Evolutionary conservation across 2,113 vertebrate species (phyloP), one percentile per base, ranked within the genome.

Genomic region (Sinosuthora webbiana): DNA sequence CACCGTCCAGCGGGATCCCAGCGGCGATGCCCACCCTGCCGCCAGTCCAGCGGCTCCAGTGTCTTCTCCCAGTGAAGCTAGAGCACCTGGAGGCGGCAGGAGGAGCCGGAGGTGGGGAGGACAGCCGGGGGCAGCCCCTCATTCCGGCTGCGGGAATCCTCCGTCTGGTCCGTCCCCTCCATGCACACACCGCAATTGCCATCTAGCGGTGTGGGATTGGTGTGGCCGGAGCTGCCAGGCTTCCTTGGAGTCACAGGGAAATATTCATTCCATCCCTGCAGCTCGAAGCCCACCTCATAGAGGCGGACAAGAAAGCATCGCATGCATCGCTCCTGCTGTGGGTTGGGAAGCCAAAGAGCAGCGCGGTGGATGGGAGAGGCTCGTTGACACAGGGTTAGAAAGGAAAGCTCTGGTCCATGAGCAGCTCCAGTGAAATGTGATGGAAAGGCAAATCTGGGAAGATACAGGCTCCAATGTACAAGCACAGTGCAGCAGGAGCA

Each of bases 111-210:
- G 75, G n/a, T 68, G 73, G 33, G 77, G 42, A 42, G 77, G 71
- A 82, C 73, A 76, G 84, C 83, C 25, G 52, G 53, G 71, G 77
- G 86, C 95, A 83, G 90, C 93, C 92, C 93, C 85, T 89, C 90
- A 71, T 85, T 83, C 83, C 12, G 35, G 81, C 89, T 28, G 90
- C 55, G 27, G 62, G 59, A 27, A 31, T 28, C 13, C 76, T 60
- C 45, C 28, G 60, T 13, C 65, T 0, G 75, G 2, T 30, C 84
- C 65, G 68, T 16, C 68, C 77, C 42, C 25, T 75, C 55, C 70
- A 0, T 35, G 55, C 70, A 0, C 79, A 35, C 87, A 0, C 35
- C 71, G 55, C 87, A 69, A 1, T 83, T 81, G 97, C 94, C 96
- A 96, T 74, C 97, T 96, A 94, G 94, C 39, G 95, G 87, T 23